Percentiles rank a stretch among this genome's conserved stretches.
These are phyloP conservation scores for Leuciscus waleckii DNA, from an alignment of 2,797 vertebrate genomes.

Conservation along the genomic window DNA sequence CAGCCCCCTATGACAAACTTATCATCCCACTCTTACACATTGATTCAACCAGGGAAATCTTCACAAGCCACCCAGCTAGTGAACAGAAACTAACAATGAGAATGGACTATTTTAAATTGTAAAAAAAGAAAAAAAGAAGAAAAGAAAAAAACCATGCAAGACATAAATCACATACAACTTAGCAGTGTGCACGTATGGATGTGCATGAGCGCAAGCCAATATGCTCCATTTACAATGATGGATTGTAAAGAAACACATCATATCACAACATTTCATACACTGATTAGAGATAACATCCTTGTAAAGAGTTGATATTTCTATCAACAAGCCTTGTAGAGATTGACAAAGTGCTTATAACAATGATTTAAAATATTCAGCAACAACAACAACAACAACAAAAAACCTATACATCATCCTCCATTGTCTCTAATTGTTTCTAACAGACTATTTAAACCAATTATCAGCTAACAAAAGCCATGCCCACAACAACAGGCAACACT, in stretches of 20 bases:
- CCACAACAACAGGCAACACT: conserved; percentile 26
- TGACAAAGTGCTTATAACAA: background rate
- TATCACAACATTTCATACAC: conserved; percentile 18
- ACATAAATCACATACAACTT: background rate
- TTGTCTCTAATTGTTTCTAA: conserved; percentile 18
- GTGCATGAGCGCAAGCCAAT: background rate
- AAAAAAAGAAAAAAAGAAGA: background rate
- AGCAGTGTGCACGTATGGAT: background rate
- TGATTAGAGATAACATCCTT: conserved; percentile 28
- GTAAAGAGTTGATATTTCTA: background rate
- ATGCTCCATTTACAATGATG: conserved; percentile 43
- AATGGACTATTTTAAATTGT: background rate
- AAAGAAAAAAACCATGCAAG: background rate
- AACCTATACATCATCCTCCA: background rate
- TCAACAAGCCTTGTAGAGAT: background rate
- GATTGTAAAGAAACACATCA: conserved; percentile 40
- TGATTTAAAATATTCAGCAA: background rate
- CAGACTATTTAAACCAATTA: background rate
- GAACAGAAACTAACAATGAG: background rate
- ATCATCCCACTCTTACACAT: conserved; percentile 19
- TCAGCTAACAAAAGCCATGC: conserved; percentile 16
- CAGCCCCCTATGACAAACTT: conserved; percentile 32
- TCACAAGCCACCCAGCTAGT: background rate
- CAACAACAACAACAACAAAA: too few species aligned
- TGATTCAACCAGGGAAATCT: conserved; percentile 6